Percentiles rank a stretch among this genome's conserved stretches.
Conservation (phyloP, 1,140 invertebrate genomes). For the Phortica variegata region DNA sequence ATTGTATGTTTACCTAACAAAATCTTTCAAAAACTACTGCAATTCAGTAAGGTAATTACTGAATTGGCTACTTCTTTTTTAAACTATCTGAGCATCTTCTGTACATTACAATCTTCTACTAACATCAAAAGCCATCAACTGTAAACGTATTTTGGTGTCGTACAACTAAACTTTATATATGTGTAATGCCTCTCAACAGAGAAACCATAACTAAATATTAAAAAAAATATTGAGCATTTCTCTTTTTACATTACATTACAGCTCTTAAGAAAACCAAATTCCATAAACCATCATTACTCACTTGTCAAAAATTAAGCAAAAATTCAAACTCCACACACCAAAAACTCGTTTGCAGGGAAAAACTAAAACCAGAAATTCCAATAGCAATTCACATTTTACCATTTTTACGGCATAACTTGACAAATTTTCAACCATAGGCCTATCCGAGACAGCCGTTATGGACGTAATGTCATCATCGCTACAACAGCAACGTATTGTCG, state of each 20-base stretch:
- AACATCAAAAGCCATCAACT: constrained; percentile 13
- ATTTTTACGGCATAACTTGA: constrained; percentile 44
- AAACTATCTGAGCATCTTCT: constrained; percentile 10
- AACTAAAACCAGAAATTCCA: constrained; percentile 19
- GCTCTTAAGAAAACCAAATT: constrained; percentile 16
- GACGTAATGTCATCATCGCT: constrained; percentile 88
- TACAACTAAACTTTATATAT: constrained; percentile 5
- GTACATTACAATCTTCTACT: constrained; percentile 10
- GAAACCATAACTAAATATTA: constrained; percentile 6
- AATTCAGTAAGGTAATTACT: constrained; percentile 1
- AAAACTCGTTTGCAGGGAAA: constrained; percentile 3
- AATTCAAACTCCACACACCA: constrained; percentile 8
- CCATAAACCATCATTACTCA: constrained; percentile 11
- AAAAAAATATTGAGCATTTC: constrained; percentile 10
- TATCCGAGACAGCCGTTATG: constrained; percentile 82
- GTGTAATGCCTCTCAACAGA: constrained; percentile 4
- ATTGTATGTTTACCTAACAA: too few relatives aligned
- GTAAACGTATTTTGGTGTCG: too few relatives aligned
- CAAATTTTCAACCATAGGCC: constrained; percentile 67
- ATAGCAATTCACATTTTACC: constrained; percentile 5
- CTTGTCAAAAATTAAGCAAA: constrained; percentile 12
- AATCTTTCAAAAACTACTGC: too few relatives aligned
- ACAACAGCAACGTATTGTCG: constrained; percentile 88
- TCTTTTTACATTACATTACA: constrained; percentile 21
- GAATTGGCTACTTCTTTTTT: too few relatives aligned